Conservation (phyloP, 1,140 invertebrate genomes). For the Drosophila dunni region DNA sequence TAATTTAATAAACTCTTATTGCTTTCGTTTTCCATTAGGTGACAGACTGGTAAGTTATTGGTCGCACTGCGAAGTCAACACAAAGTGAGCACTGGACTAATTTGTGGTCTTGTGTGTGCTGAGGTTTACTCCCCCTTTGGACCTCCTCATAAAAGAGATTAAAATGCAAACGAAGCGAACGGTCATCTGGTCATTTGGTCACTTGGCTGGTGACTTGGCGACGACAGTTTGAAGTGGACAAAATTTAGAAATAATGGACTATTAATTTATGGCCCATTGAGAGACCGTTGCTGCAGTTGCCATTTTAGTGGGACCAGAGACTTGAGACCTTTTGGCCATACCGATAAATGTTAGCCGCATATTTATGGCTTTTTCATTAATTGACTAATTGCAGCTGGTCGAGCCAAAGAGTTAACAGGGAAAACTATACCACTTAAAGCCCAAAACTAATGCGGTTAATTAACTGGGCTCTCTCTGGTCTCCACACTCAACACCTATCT, state of each 20-base stretch:
- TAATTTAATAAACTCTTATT: conserved; percentile 55
- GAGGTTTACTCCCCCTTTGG: neutral
- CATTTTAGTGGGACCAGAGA: conserved; percentile 56
- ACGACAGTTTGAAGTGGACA: conserved; percentile 80
- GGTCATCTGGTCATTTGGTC: conserved; percentile 41
- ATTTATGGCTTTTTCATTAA: conserved; percentile 78
- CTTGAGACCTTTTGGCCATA: conserved; percentile 55
- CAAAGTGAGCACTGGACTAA: conserved; percentile 70
- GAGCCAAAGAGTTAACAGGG: neutral
- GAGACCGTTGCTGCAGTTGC: conserved; percentile 52
- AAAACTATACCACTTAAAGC: conserved; percentile 66
- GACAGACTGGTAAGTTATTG: conserved; percentile 69
- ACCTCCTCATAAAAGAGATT: conserved; percentile 51
- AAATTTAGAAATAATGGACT: conserved; percentile 82
- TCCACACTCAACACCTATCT: neutral
- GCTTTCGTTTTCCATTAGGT: conserved; percentile 63
- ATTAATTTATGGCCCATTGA: conserved; percentile 72
- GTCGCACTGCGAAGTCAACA: conserved; percentile 76
- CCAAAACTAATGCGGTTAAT: conserved; percentile 69
- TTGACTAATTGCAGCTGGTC: conserved; percentile 71
- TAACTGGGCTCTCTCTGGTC: conserved; percentile 42
- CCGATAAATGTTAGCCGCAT: conserved; percentile 62
- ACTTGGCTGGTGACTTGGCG: conserved; percentile 52
- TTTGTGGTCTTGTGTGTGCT: conserved; percentile 57
- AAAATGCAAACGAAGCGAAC: conserved; percentile 74